Evolutionary conservation across 2,888 invertebrate species (phyloP).

Genomic region (Palloptera scutellata): DNA sequence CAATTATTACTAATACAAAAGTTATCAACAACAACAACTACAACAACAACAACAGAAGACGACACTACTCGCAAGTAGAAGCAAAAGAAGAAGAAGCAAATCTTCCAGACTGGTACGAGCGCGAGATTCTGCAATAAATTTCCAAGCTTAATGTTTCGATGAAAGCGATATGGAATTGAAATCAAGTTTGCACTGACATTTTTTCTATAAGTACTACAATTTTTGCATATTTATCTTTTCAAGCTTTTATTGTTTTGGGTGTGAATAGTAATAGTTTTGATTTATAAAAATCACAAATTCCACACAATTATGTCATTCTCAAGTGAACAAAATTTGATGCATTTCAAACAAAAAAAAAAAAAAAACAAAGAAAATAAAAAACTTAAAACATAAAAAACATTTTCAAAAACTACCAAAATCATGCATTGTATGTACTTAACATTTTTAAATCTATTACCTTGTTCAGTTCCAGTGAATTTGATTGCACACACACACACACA

Average conservation of each 20-base stretch:
- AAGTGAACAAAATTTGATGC: not conserved
- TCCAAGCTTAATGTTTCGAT: not conserved
- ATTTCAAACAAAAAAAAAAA: not conserved
- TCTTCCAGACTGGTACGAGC: slow-evolving; percentile 7
- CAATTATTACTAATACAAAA: too few relatives aligned
- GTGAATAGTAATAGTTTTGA: not conserved
- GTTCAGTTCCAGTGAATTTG: too few relatives aligned
- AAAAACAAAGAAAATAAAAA: not conserved
- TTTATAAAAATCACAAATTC: too few relatives aligned
- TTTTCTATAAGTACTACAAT: too few relatives aligned
- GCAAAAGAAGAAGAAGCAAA: not conserved
- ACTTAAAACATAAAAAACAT: not conserved
- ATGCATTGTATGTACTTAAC: too few relatives aligned
- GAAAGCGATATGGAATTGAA: slow-evolving; percentile 24
- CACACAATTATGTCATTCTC: too few relatives aligned
- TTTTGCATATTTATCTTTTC: not conserved
- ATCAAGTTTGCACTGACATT: not conserved
- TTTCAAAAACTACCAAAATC: not conserved
- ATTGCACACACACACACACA: too few relatives aligned
- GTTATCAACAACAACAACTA: too few relatives aligned
- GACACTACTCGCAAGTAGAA: not conserved
- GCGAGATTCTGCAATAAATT: too few relatives aligned
- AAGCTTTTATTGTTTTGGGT: not conserved
- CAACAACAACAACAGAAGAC: slow-evolving; percentile 2
- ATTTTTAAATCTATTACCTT: too few relatives aligned